These are phyloP conservation scores for Cladorhizidae sp. DNA, from an alignment of 37 sponge, comb jelly and placozoan genomes.

Conservation along the genomic window DNA sequence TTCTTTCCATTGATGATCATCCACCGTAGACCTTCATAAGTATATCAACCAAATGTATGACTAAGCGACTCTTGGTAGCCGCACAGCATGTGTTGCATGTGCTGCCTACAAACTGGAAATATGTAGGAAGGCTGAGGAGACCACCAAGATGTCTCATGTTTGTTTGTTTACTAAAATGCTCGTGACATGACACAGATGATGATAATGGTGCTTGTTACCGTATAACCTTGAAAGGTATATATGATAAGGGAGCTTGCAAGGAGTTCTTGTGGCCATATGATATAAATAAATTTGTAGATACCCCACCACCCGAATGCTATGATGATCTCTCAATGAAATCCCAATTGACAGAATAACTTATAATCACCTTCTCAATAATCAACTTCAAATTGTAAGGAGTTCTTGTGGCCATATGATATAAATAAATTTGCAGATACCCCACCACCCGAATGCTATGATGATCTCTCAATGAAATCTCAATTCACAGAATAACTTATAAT, in stretches of 20 bases:
- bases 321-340: too few species aligned
- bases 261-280: neutral
- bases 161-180: slow-evolving; percentile 10
- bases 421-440: too few species aligned
- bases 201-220: slow-evolving; percentile 20
- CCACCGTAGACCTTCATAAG: slow-evolving; percentile 1
- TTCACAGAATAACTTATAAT: too few species aligned
- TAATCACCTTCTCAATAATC: too few species aligned
- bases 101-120: slow-evolving; percentile 10
- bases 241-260: slow-evolving; percentile 3
- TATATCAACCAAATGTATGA: slow-evolving; percentile 6
- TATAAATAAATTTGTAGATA: neutral
- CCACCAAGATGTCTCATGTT: slow-evolving; percentile 1
- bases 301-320: neutral
- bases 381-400: too few species aligned
- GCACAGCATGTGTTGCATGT: slow-evolving; percentile 17
- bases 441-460: too few species aligned
- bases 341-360: too few species aligned
- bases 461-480: too few species aligned
- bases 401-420: too few species aligned
- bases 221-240: slow-evolving; percentile 9
- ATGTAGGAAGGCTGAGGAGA: neutral
- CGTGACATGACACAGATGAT: neutral
- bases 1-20: neutral
- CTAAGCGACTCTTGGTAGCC: slow-evolving; percentile 1